phyloP scores from a whole-genome alignment of 2,113 vertebrate species.

The Amphilophus citrinellus region DNA sequence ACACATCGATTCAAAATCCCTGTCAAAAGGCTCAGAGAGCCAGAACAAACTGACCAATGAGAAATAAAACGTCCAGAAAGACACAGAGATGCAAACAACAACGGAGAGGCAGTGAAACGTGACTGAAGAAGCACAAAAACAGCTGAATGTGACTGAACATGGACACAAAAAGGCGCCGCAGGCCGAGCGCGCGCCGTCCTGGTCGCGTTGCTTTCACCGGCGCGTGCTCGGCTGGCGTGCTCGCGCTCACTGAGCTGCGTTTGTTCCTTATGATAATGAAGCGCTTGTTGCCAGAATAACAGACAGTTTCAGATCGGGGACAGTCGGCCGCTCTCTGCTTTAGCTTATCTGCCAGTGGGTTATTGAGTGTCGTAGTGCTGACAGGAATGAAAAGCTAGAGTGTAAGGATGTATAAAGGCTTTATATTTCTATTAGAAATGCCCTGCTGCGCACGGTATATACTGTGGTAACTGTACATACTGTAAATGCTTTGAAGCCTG shows the following conservation, averaged over 20 bases:
- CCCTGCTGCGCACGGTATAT: conserved; percentile 16
- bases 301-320: conserved; percentile 15
- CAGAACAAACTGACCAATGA: neutral
- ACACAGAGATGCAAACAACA: no score
- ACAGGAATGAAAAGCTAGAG: conserved; percentile 1
- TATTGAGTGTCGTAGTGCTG: conserved; percentile 28
- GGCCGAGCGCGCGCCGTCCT: neutral
- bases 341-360: neutral
- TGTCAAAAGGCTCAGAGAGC: neutral
- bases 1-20: neutral
- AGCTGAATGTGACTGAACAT: neutral
- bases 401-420: conserved; percentile 30
- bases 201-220: neutral
- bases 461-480: conserved; percentile 36
- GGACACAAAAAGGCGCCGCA: neutral
- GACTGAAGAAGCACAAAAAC: neutral
- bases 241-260: neutral
- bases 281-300: conserved; percentile 31
- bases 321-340: conserved; percentile 32
- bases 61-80: neutral
- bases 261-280: neutral
- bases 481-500: conserved; percentile 41
- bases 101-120: neutral
- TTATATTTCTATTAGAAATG: conserved; percentile 49
- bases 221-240: neutral